Evolutionary conservation across 2,888 invertebrate species (phyloP), one percentile per base, ranked within the genome.

Genomic region (Hypomecis punctinalis): DNA sequence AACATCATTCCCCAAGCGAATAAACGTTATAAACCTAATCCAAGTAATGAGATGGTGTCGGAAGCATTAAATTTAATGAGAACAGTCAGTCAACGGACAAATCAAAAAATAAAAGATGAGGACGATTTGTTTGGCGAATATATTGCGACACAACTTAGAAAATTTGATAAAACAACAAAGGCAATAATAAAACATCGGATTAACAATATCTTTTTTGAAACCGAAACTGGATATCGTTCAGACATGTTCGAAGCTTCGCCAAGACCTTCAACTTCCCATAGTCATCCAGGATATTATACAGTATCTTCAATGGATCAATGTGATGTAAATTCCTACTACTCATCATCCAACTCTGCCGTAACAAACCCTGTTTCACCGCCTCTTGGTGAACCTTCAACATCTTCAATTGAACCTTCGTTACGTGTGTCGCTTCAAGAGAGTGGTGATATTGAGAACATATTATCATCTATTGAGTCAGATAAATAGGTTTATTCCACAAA

Each of bases 141-240:
- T 59, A 63, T 63, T 63, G 63, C 63, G 43, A 37, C 48, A 53
- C 39, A 63, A 54, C 54, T 63, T 33, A 63, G 57, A 63, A 57
- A 63, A 63, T 33, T 57, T n/a, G 63, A 63, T 47, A 52, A 53
- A 57, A 13, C 53, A 59, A 63, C 58, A 43, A 63, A 59, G 11
- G 63, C 65, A 57, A 66, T 61, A 54, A 13, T 61, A 57, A 66
- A 57, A 66, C 61, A 66, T 66, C 65, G 65, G 53, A 66, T 66
- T 61, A 65, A 68, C 48, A 68, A 68, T 56, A 68, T 68, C 35
- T 39, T 65, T 61, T 68, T 68, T 68, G 65, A 68, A 65, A 56
- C 67, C 65, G 67, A 68, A 68, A 68, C 55, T 65, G 64, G 65
- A 61, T 62, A 65, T 68, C 61, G 52, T 37, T 42, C 61, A 58